phyloP scores from a whole-genome alignment of 2,888 invertebrate species.

The Diploptera punctata region DNA sequence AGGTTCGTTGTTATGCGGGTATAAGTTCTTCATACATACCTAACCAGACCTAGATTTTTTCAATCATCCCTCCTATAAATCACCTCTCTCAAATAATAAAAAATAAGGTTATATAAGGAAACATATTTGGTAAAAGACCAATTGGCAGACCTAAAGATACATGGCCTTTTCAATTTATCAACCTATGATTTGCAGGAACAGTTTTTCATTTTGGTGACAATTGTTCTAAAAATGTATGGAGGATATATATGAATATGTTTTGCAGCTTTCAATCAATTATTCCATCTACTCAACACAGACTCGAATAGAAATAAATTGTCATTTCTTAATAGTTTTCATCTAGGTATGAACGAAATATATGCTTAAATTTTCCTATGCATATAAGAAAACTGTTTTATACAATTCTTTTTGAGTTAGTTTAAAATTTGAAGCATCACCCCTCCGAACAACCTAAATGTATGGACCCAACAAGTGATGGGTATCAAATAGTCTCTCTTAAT shows the following conservation, averaged over 20 bases:
- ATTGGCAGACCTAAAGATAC: too few species aligned
- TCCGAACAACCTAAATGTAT: background rate
- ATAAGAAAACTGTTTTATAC: background rate
- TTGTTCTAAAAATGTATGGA: background rate
- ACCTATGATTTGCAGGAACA: too few species aligned
- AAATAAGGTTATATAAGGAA: too few species aligned
- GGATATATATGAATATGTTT: background rate
- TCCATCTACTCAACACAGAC: background rate
- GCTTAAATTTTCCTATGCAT: background rate
- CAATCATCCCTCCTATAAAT: too few species aligned
- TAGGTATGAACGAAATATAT: background rate
- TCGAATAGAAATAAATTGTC: background rate
- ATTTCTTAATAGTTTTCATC: too few species aligned
- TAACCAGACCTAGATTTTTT: too few species aligned
- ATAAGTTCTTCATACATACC: too few species aligned
- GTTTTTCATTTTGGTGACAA: background rate
- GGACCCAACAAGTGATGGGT: background rate
- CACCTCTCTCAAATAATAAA: too few species aligned
- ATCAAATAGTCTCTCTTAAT: slow-evolving; percentile 3
- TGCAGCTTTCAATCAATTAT: background rate
- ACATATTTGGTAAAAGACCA: too few species aligned
- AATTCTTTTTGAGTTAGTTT: background rate
- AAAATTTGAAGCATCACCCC: background rate
- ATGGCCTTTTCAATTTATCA: too few species aligned
- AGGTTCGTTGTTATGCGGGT: too few species aligned